phyloP scores from a whole-genome alignment of 2,113 vertebrate genomes.

The Percina caprodes region DNA sequence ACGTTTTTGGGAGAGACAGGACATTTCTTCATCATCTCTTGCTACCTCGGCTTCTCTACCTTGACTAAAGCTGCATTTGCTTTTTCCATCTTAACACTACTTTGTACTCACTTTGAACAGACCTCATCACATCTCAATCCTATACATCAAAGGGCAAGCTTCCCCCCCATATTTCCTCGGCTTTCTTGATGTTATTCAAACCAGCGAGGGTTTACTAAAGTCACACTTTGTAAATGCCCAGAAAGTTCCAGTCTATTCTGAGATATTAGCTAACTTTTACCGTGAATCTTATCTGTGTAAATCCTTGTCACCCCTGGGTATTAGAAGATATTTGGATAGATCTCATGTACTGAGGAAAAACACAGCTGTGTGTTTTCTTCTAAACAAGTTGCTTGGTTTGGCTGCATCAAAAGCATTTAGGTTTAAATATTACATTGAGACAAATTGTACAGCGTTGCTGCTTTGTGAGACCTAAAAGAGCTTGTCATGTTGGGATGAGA shows the following conservation, averaged over 20 bases:
- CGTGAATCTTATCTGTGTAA: constrained; percentile 72
- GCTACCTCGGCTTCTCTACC: constrained; percentile 72
- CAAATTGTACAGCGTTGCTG: not conserved
- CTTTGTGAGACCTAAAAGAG: constrained; percentile 11
- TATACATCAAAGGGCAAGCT: constrained; percentile 81
- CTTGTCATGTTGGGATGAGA: not conserved
- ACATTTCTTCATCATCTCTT: constrained; percentile 79
- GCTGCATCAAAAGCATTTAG: constrained; percentile 15
- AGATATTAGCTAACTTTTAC: constrained; percentile 73
- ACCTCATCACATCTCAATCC: constrained; percentile 84
- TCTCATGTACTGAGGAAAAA: constrained; percentile 34
- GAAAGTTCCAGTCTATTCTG: constrained; percentile 73
- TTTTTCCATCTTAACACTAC: constrained; percentile 81
- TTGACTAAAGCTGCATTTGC: constrained; percentile 84
- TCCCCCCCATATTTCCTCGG: constrained; percentile 57
- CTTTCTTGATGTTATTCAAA: constrained; percentile 80
- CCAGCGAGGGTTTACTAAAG: constrained; percentile 78
- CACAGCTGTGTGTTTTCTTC: not conserved
- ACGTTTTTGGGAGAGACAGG: constrained; percentile 70
- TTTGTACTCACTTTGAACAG: constrained; percentile 83
- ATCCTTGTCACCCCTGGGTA: constrained; percentile 45
- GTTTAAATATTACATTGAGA: constrained; percentile 5
- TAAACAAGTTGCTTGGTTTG: constrained; percentile 10
- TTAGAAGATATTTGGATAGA: constrained; percentile 55
- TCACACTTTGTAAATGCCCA: constrained; percentile 76